Evolutionary conservation across 2,797 vertebrate genomes (phyloP), one percentile per base, ranked within the genome.

Genomic region (Falco cherrug): DNA sequence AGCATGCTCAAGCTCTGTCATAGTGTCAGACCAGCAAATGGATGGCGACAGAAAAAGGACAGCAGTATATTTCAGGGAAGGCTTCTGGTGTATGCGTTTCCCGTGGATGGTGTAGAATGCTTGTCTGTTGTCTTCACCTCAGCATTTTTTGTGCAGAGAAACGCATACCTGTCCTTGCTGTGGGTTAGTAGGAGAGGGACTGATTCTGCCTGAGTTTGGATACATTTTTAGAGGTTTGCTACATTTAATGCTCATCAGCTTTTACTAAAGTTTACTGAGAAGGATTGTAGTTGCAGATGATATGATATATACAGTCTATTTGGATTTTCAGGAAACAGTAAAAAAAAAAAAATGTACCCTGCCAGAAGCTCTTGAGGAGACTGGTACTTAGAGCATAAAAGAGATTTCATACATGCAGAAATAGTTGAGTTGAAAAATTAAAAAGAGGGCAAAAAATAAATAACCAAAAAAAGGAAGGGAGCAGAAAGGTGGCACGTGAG

Each of bases 111-210:
- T 78, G 16, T 14, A 60, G 48, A 60, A 35, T 50, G 24, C 31
- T 81, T 61, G 13, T 50, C 25, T 69, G 11, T 41, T 21, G 4
- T 75, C 22, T 87, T 83, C 48, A 45, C 9, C 28, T 45, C 0
- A 0, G 13, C 6, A 3, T n/a, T 73, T 80, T 84, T 53, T 65
- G 31, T 13, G 17, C 37, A 37, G n/a, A 65, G 37, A 81, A 76
- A n/a, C 8, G 3, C 25, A 28, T 37, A 2, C 5, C 21, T 53
- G 13, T 43, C n/a, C 0, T 0, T 89, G 28, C n/a, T 61, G 6
- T 10, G 11, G 33, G 41, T 64, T 54, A 26, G 5, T 50, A 9
- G 47, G 9, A 63, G 51, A 51, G 26, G 29, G 50, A 35, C 33
- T 69, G 16, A 4, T 47, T 87, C 59, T 93, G 8, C 29, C 33